A percentile compares a stretch with the other conserved stretches of the same genome.
Evolutionary conservation across 2,797 vertebrate genomes (phyloP).

Genomic region (Chelonia mydas): DNA sequence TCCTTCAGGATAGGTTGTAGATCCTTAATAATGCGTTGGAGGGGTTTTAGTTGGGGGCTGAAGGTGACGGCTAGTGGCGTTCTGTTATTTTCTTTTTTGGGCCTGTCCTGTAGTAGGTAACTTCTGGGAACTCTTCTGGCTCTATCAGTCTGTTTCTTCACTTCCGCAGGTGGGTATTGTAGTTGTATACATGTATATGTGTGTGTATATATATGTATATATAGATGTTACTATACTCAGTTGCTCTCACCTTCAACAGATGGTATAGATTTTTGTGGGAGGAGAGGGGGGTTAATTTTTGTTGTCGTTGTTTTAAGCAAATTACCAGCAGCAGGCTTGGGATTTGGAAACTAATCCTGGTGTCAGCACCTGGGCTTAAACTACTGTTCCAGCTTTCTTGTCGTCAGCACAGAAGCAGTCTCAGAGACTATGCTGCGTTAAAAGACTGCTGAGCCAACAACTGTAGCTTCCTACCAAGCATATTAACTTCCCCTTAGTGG

Average conservation of each 20-base stretch:
- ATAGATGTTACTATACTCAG: background rate
- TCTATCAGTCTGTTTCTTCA: no score
- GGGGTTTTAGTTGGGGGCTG: no score
- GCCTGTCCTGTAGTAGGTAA: no score
- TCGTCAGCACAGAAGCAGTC: constrained; percentile 19
- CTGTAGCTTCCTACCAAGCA: constrained; percentile 46
- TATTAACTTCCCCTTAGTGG: constrained; percentile 37
- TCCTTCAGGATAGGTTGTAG: no score
- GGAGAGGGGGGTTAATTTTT: background rate
- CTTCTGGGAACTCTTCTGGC: no score
- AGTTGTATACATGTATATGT: no score
- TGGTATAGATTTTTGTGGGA: background rate
- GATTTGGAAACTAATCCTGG: background rate
- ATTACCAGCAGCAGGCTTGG: background rate
- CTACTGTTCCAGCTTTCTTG: background rate
- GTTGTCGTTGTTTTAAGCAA: background rate
- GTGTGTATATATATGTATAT: no score
- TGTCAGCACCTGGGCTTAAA: background rate
- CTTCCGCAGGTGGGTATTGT: no score
- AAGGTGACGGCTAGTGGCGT: no score
- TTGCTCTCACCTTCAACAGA: background rate
- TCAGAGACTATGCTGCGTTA: constrained; percentile 25
- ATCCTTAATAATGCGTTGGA: no score
- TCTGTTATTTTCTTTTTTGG: no score
- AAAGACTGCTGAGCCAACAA: constrained; percentile 61